Evolutionary conservation across 1,140 invertebrate genomes (phyloP), one percentile per base, ranked within the genome.

Genomic region (Pinna nobilis): DNA sequence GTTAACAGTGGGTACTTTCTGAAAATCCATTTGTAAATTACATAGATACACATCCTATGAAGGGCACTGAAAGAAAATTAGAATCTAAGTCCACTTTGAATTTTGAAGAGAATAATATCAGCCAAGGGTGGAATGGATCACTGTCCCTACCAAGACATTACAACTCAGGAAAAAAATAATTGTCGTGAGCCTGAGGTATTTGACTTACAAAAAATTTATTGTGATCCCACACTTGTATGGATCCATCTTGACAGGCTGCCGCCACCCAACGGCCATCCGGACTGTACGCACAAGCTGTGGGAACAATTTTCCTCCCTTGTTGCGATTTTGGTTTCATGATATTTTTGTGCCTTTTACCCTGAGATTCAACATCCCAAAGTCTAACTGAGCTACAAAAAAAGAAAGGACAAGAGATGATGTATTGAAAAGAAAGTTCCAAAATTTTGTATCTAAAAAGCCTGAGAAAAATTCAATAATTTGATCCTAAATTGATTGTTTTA

Each of bases 201-300:
- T 59, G n/a, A 66, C 90, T 88, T 82, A 93, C 92, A 88, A 91
- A 92, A 70, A 84, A 82, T 83, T 91, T 92, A 47, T 97, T 92
- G 59, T 96, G 94, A 87, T 99, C 98, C 98, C 98, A 99, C 89
- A 99, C 94, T 88, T 99, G 97, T 79, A 99, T 94, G 0, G 96
- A 98, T 1, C 98, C 98, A 89, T 99, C 98, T 32, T 93, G 91
- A 85, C 98, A 99, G 0, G 94, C 98, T 64, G 95, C 95, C 0
- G 95, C 95, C 23, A 99, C 93, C 0, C 95, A 92, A 66, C 94
- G 94, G 0, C 97, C 97, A 88, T 99, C 97, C 49, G 73, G 78
- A 74, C 85, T 88, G 76, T 88, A 90, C 15, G 86, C 74, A 81
- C 88, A 89, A 0, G 95, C 90, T 0, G 95, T 96, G 0, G 98